Evolutionary conservation across 2,888 invertebrate genomes (phyloP).

Genomic region (Calliopum simillimum): DNA sequence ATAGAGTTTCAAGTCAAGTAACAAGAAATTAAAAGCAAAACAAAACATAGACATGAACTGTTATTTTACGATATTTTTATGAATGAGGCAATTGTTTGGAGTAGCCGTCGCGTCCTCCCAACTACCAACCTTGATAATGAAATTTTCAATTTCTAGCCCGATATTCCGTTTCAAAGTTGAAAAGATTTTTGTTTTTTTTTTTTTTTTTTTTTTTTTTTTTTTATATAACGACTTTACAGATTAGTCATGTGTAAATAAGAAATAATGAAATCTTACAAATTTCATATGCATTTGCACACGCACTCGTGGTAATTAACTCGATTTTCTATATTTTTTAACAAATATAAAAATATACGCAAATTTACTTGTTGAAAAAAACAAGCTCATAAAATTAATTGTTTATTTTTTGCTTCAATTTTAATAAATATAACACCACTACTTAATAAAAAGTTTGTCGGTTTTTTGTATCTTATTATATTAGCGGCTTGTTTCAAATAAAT

Average conservation of each 20-base stretch:
- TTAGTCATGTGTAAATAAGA: slow-evolving; percentile 7
- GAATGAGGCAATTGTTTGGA: background rate
- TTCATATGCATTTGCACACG: slow-evolving; percentile 4
- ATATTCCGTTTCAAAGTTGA: background rate
- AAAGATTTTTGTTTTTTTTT: too few relatives aligned
- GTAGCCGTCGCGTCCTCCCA: background rate
- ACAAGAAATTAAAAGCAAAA: slow-evolving; percentile 1
- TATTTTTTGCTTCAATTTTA: background rate
- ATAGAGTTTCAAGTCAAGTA: background rate
- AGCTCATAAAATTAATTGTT: background rate
- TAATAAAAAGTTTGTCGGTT: background rate
- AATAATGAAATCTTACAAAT: background rate
- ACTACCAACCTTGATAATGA: slow-evolving; percentile 23
- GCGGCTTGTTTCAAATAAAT: too few relatives aligned
- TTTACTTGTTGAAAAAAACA: background rate
- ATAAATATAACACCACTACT: background rate
- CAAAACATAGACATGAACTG: background rate
- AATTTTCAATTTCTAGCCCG: slow-evolving; percentile 4
- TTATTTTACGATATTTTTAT: background rate
- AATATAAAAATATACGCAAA: background rate
- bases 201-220: too few relatives aligned
- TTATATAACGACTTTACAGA: background rate
- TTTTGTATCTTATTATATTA: too few relatives aligned
- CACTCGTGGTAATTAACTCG: too few relatives aligned
- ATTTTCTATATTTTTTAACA: too few relatives aligned